phyloP scores from a whole-genome alignment of 2,113 vertebrate species.

The Progne subis region DNA sequence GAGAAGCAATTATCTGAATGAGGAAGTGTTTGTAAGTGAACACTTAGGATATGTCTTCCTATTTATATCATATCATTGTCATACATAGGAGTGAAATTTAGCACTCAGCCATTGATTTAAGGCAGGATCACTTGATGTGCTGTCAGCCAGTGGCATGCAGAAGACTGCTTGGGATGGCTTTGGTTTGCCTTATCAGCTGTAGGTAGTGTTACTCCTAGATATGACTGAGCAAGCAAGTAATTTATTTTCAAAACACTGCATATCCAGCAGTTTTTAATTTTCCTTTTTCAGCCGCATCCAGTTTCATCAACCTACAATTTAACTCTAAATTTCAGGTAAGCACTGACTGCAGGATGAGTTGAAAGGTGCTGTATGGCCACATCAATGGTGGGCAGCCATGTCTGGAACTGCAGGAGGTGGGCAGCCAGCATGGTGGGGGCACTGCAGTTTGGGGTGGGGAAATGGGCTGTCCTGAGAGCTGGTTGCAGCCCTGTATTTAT shows the following conservation, averaged over 20 bases:
- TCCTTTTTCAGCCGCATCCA: neutral
- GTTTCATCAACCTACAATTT: neutral
- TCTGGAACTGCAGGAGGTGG: no score
- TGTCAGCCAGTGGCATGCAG: neutral
- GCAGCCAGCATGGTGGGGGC: accelerated
- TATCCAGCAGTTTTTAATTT: neutral
- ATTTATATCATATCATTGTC: neutral
- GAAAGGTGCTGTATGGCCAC: neutral
- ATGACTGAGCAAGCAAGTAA: neutral
- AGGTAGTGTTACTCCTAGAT: neutral
- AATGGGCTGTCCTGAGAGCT: neutral
- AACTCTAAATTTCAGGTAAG: neutral
- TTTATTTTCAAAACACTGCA: neutral
- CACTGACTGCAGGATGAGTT: accelerated
- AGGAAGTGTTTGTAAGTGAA: neutral
- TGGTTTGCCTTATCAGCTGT: neutral
- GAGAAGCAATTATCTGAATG: neutral
- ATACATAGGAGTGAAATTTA: neutral
- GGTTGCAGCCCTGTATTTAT: neutral
- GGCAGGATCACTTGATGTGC: neutral
- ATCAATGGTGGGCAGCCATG: neutral
- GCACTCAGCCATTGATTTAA: neutral
- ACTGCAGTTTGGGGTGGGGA: neutral
- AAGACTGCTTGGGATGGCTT: neutral
- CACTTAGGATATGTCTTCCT: neutral